Conservation (phyloP, 30 jellyfish, hydroid and myxozoan genomes). For the Pseudorhiza aurosa region DNA sequence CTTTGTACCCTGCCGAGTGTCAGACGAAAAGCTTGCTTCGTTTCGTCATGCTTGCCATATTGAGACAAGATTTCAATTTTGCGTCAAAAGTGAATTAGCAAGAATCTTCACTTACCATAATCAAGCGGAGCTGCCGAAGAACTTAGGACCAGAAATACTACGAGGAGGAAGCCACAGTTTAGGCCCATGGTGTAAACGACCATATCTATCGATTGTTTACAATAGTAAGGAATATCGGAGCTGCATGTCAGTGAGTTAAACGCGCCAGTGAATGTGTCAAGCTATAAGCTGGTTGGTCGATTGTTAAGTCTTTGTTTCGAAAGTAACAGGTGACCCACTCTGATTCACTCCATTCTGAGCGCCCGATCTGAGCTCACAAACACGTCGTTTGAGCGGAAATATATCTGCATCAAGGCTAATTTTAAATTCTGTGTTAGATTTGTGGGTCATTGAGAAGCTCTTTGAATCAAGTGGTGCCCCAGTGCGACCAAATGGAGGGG, state of each 20-base stretch:
- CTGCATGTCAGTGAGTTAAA: no score
- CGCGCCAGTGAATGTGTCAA: constrained; percentile 56
- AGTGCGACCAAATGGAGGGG: no score
- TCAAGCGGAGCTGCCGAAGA: constrained; percentile 8
- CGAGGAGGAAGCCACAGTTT: not conserved
- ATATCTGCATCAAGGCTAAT: no score
- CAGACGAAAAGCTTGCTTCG: no score
- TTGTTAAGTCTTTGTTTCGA: constrained; percentile 41
- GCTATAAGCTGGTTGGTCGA: constrained; percentile 41
- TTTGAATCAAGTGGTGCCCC: no score
- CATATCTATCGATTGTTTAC: not conserved
- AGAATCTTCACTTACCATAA: not conserved
- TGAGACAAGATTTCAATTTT: no score
- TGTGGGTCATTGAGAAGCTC: no score
- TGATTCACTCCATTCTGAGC: constrained; percentile 43
- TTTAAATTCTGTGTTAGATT: no score
- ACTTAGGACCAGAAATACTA: not conserved
- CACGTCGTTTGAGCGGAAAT: not conserved
- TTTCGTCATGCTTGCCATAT: no score
- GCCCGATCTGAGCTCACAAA: constrained; percentile 1
- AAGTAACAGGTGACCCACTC: constrained; percentile 52
- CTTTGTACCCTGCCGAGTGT: no score
- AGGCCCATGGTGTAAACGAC: not conserved
- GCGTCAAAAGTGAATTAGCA: no score
- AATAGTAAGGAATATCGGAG: no score